phyloP scores from a whole-genome alignment of 2,113 vertebrate genomes.

The Sakesphorus luctuosus region DNA sequence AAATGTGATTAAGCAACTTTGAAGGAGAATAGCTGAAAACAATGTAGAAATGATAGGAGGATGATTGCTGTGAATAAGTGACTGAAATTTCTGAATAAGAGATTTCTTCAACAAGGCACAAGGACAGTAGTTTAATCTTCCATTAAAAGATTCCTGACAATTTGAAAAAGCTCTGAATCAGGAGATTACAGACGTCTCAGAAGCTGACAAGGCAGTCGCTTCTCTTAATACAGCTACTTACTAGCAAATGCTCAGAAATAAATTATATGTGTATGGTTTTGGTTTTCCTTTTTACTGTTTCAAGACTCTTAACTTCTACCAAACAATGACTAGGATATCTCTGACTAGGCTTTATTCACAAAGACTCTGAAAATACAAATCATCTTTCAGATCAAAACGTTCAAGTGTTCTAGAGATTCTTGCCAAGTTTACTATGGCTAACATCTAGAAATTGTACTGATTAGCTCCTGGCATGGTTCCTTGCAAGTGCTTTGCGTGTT shows the following conservation, averaged over 20 bases:
- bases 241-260: not conserved
- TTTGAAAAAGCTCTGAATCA: conserved; percentile 40
- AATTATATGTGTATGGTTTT: not conserved
- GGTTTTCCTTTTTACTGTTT: not conserved
- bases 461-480: conserved; percentile 2
- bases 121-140: conserved; percentile 47
- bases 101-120: conserved; percentile 22
- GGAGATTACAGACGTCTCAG: not conserved
- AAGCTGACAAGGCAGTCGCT: conserved; percentile 24
- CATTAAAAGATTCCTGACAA: conserved; percentile 45
- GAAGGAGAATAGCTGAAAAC: conserved; percentile 27
- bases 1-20: conserved; percentile 63
- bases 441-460: conserved; percentile 10
- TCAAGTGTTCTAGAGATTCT: not conserved
- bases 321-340: not conserved
- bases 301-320: not conserved
- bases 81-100: conserved; percentile 43
- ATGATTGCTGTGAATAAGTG: conserved; percentile 44
- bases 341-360: not conserved
- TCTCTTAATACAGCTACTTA: conserved; percentile 22
- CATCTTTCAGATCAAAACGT: conserved; percentile 2
- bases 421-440: conserved; percentile 21
- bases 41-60: conserved; percentile 44
- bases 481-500: not conserved
- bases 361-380: not conserved